These are phyloP conservation scores for Brachionichthys hirsutus DNA, from an alignment of 2,113 vertebrate species.

Conservation along the genomic window DNA sequence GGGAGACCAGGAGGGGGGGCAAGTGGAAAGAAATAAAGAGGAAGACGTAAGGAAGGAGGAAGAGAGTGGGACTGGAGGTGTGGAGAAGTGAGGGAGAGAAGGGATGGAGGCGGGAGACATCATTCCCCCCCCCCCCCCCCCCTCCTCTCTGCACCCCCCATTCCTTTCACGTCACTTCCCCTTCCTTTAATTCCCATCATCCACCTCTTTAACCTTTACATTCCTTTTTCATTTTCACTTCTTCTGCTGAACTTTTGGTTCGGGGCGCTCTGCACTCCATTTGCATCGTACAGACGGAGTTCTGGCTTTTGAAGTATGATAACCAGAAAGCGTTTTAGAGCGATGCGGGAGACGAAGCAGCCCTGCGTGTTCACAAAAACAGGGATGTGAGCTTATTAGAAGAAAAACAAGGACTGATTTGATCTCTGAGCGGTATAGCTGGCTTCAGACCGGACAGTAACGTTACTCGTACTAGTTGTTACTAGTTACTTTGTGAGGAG, in stretches of 20 bases:
- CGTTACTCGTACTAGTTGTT: too few species aligned
- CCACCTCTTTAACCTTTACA: constrained; percentile 26
- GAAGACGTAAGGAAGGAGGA: constrained; percentile 1
- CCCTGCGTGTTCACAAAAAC: neutral
- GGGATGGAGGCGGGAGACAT: too few species aligned
- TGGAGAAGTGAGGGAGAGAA: constrained; percentile 1
- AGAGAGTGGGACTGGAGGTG: neutral
- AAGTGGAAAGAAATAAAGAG: constrained; percentile 27
- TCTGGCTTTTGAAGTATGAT: constrained; percentile 42
- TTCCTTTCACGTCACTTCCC: constrained; percentile 49
- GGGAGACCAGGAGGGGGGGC: constrained; percentile 19
- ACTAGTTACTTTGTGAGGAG: too few species aligned
- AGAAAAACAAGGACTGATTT: neutral
- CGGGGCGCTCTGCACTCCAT: constrained; percentile 26
- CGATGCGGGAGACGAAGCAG: constrained; percentile 11
- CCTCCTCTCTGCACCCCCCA: constrained; percentile 8
- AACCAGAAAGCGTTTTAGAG: too few species aligned
- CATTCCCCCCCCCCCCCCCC: neutral
- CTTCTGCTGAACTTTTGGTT: constrained; percentile 44
- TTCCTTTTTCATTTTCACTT: constrained; percentile 34
- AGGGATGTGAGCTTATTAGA: constrained; percentile 12
- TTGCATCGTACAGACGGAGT: constrained; percentile 19
- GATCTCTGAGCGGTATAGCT: neutral
- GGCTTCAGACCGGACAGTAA: neutral
- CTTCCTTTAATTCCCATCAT: constrained; percentile 48